Conservation (phyloP, 2,113 vertebrate species). For the Poeciliopsis retropinna region DNA sequence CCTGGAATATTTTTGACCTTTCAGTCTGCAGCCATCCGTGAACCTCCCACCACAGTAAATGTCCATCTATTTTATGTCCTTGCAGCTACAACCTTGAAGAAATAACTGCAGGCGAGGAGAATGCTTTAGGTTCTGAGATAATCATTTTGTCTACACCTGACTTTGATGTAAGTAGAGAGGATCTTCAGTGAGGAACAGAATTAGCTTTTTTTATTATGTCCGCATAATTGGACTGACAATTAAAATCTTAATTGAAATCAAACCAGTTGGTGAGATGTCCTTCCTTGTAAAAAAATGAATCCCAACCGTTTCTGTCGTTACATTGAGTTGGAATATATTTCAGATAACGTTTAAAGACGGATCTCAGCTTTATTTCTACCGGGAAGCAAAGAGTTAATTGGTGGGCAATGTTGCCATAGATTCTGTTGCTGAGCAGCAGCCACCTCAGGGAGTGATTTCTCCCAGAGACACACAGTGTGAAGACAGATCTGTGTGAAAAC, state of each 20-base stretch:
- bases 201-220: conserved; percentile 32
- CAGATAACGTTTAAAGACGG: neutral
- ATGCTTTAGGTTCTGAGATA: conserved; percentile 52
- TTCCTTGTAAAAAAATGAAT: neutral
- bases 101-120: neutral
- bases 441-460: conserved; percentile 46
- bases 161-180: conserved; percentile 41
- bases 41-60: neutral
- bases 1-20: too few relatives aligned
- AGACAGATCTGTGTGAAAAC: conserved; percentile 2
- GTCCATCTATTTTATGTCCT: conserved; percentile 8
- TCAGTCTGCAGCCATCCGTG: too few relatives aligned
- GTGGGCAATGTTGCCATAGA: conserved; percentile 72
- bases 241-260: neutral
- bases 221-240: conserved; percentile 7
- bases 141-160: conserved; percentile 29
- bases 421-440: conserved; percentile 63
- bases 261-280: neutral
- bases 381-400: conserved; percentile 63
- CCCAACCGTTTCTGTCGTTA: neutral
- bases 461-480: conserved; percentile 24
- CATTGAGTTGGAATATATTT: neutral
- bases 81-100: conserved; percentile 3
- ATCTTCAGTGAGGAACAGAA: conserved; percentile 32
- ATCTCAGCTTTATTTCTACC: conserved; percentile 15